Percentiles rank a stretch among this genome's conserved stretches.
These are phyloP conservation scores for Orchesella cincta DNA, from an alignment of 1,140 invertebrate genomes.

Conservation along the genomic window DNA sequence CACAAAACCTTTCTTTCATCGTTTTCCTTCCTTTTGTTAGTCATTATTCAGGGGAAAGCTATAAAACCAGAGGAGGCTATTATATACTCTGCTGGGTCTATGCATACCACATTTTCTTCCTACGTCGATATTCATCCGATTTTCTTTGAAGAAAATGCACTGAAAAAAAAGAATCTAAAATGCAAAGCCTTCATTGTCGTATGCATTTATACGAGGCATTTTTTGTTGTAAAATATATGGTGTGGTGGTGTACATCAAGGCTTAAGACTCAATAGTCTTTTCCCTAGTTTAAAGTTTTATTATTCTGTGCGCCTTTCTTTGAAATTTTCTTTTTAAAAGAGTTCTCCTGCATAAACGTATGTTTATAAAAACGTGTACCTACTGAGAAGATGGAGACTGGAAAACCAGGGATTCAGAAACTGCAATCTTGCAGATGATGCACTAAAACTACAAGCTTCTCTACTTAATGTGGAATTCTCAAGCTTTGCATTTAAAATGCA, in stretches of 20 bases:
- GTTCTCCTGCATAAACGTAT: no score
- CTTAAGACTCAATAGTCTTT: neutral
- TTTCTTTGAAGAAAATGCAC: slow-evolving; percentile 3
- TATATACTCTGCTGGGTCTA: neutral
- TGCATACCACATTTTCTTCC: slow-evolving; percentile 1
- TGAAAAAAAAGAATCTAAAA: slow-evolving; percentile 27
- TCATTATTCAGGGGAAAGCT: slow-evolving; percentile 9
- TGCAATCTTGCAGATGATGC: no score
- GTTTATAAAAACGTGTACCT: no score
- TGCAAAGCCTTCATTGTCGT: slow-evolving; percentile 24
- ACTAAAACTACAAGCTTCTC: neutral
- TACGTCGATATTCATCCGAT: slow-evolving; percentile 9
- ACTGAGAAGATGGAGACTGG: no score
- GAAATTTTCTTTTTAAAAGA: no score
- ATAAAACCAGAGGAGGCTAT: slow-evolving; percentile 21
- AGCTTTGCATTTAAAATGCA: slow-evolving; percentile 10
- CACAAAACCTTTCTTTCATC: neutral
- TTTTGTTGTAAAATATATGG: neutral
- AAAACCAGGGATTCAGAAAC: no score
- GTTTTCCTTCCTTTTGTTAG: neutral
- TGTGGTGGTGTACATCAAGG: neutral
- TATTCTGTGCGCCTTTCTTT: no score
- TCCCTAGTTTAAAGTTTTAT: slow-evolving; percentile 21
- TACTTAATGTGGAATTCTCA: neutral
- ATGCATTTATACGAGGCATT: slow-evolving; percentile 24